Base-by-base conservation (phyloP, 2,888 invertebrate genomes). In the Luffia ferchaultella region DNA sequence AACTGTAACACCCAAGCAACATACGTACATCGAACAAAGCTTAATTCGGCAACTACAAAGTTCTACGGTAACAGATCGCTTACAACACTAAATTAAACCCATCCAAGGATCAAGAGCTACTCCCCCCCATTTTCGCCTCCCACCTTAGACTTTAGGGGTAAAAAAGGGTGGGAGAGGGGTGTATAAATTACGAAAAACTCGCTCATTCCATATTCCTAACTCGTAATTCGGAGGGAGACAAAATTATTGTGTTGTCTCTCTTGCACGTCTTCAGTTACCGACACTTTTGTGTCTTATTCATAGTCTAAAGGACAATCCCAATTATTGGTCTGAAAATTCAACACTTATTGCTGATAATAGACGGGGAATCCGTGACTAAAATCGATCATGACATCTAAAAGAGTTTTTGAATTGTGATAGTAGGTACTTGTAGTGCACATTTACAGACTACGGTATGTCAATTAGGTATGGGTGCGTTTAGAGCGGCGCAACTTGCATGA, bases 261-360 rank as follows among this genome's bases (percentile, higher is more conserved):
- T 46, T 20, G 46, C 18, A 2, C 12, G 18, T 45, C 45, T 45
- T 45, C 45, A 2, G 45, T 45, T 45, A 45, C 46, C 7, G 30
- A 30, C 46, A 30, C 30, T 20, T 20, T n/a, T n/a, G 9, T 15
- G 30, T 12, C 30, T 3, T 12, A 30, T 18, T 16, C 51, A 45
- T 42, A 9, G 45, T 20, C 46, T 20, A 42, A 41, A 42, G 20
- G 42, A 42, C n/a, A n/a, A n/a, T n/a, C n/a, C n/a, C n/a, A n/a
- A n/a, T n/a, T n/a, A n/a, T n/a, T n/a, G n/a, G n/a, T n/a, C n/a
- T n/a, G n/a, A n/a, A n/a, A n/a, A n/a, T n/a, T n/a, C n/a, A n/a
- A n/a, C n/a, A n/a, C n/a, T n/a, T n/a, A n/a, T n/a, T n/a, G n/a
- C n/a, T n/a, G n/a, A n/a, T n/a, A n/a, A n/a, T n/a, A n/a, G n/a